Evolutionary conservation across 2,113 vertebrate genomes (phyloP), one percentile per base, ranked within the genome.

Genomic region (Galemys pyrenaicus): DNA sequence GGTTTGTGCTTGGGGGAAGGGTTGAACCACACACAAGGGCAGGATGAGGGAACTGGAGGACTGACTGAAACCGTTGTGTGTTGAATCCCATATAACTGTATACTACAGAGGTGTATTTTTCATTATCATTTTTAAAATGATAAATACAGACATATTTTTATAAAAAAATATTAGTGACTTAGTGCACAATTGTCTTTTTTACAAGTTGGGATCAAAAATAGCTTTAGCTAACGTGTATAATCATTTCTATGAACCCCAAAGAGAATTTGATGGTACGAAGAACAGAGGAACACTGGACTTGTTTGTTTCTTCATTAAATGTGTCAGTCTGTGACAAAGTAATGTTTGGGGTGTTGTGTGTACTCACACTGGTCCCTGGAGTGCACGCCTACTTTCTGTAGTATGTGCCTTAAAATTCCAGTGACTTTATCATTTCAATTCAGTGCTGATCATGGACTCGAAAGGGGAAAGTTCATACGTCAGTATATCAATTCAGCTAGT

Each of bases 21-120:
- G 9, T 26, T 92, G 37, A n/a, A 24, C 28, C 20, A 2, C 30
- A 17, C 28, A 35, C 73, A 75, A 32, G 41, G 22, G 2, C 15
- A 62, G 4, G 8, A 4, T 30, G 51, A 37, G 32, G 35, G 37
- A 77, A 70, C 6, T 80, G 35, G 0, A 58, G 39, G 24, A n/a
- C 13, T 2, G 1, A 6, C 3, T 32, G 39, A n/a, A 73, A 68
- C 4, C 3, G 0, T 56, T 77, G 6, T 32, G 17, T 19, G 28
- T 71, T 20, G 58, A 49, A 37, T 58, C 28, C 28, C 5, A 12
- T 28, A 73, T 56, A 77, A 46, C 54, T 71, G 1, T 49, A 32
- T 0, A 39, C 24, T 12, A 82, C 19, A 65, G 24, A 15, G 58
- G 30, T 56, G 9, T 54, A 65, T 78, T 71, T 13, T 54, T 39